phyloP scores from a whole-genome alignment of 2,888 invertebrate genomes.

The Didymodactylos carnosus region DNA sequence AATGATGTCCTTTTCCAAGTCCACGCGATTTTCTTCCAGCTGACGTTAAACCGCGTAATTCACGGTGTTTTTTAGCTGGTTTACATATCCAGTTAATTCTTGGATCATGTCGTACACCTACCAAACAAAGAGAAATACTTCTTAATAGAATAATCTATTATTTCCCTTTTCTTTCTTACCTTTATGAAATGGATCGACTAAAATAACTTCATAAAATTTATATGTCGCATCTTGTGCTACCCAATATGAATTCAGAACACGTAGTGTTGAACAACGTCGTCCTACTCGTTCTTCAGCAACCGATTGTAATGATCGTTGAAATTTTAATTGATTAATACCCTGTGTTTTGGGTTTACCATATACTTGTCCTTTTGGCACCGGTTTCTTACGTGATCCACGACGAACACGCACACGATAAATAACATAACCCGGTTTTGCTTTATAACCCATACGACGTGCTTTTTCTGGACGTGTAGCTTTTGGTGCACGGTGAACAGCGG shows the following conservation, averaged over 20 bases:
- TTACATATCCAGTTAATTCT: slow-evolving; percentile 95
- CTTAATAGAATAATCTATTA: background rate
- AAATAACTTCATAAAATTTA: slow-evolving; percentile 77
- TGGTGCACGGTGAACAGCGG: slow-evolving; percentile 78
- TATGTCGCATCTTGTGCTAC: slow-evolving; percentile 95
- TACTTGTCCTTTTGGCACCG: slow-evolving; percentile 72
- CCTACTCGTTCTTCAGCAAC: slow-evolving; percentile 96
- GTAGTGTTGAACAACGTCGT: slow-evolving; percentile 71
- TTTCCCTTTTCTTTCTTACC: background rate
- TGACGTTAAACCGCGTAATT: slow-evolving; percentile 86
- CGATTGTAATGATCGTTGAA: slow-evolving; percentile 73
- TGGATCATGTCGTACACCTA: slow-evolving; percentile 78
- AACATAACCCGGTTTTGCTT: slow-evolving; percentile 74
- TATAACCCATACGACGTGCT: slow-evolving; percentile 83
- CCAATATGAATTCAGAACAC: slow-evolving; percentile 97
- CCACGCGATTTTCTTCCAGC: slow-evolving; percentile 87
- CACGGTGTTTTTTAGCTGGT: slow-evolving; percentile 89
- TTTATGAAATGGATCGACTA: slow-evolving; percentile 16
- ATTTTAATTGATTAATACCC: slow-evolving; percentile 93
- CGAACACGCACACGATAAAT: slow-evolving; percentile 93
- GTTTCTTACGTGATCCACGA: slow-evolving; percentile 94
- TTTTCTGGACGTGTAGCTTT: slow-evolving; percentile 92
- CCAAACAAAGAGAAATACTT: background rate
- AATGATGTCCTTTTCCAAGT: slow-evolving; percentile 53
- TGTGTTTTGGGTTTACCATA: slow-evolving; percentile 98